A percentile compares a stretch with the other conserved stretches of the same genome.
Conservation (phyloP, 2,797 vertebrate genomes). For the Vultur gryphus region DNA sequence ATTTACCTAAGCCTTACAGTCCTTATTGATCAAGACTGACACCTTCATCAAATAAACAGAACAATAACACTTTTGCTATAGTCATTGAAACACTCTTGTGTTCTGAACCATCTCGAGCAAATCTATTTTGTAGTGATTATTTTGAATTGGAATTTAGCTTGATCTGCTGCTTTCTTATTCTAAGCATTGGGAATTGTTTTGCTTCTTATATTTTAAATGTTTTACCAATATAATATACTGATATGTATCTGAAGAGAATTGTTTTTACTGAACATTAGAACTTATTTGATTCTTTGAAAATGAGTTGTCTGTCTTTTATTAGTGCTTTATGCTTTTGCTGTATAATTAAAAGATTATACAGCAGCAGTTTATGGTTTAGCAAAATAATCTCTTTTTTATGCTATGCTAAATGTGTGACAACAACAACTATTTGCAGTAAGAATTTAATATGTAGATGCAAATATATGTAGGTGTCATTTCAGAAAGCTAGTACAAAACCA, state of each 20-base stretch:
- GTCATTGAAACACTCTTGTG: neutral
- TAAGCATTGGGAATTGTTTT: neutral
- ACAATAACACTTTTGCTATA: neutral
- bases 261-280: neutral
- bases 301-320: neutral
- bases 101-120: neutral
- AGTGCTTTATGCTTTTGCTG: neutral
- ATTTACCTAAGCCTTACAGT: neutral
- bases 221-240: neutral
- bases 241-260: neutral
- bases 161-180: neutral
- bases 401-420: neutral
- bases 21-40: neutral
- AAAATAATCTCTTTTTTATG: neutral
- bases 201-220: neutral
- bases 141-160: neutral
- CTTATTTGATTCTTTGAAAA: neutral
- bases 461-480: neutral
- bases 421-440: neutral
- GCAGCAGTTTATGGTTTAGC: neutral
- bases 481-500: neutral
- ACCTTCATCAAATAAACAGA: neutral
- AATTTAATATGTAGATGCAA: neutral
- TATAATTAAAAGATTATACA: neutral
- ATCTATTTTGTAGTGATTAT: neutral